Base-by-base conservation (phyloP, 1,140 invertebrate species). In the Aradophagus sp. region DNA sequence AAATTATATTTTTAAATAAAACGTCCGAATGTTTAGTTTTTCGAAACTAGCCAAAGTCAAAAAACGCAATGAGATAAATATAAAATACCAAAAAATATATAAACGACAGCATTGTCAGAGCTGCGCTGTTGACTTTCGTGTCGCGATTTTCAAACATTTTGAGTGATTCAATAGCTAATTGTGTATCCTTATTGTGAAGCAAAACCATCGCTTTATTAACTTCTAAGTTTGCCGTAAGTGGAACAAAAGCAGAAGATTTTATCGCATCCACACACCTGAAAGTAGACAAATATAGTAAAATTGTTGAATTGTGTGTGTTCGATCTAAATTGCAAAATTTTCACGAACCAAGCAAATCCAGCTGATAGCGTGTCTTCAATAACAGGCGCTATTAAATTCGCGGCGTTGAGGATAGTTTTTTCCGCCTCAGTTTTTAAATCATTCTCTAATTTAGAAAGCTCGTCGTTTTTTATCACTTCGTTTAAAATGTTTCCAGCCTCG, bases 161-260 rank as follows among this genome's bases (percentile, higher is more conserved):
- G 13, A 98, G 82, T 0, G 94, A 95, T 59, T 96, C 94, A 27
- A 96, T 91, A 0, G 96, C 92, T 80, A 92, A 89, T 34, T 89
- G 86, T 8, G 96, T 89, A 76, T 97, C 93, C 56, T 93, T 91
- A 82, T 95, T 93, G 61, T 94, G 92, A 10, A 98, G 84, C 82
- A 92, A 95, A 78, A 95, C 94, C 38, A 97, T 90, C 0, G 95
- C 96, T 85, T 97, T 97, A 80, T 96, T 97, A 55, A 98, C 94
- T 86, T 98, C 95, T 45, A 98, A 86, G 83, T 97, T 95, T 72
- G 93, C 92, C 11, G 95, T 94, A 19, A 97, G 79, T 67, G 89
- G 87, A 6, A 91, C 87, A 76, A 95, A 93, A 58, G 87, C 84
- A 19, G 91, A 90, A 0, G 93, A 95, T 81, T 93, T 94, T 32